Evolutionary conservation across 2,888 invertebrate genomes (phyloP).

Genomic region (Acronicta aceris): DNA sequence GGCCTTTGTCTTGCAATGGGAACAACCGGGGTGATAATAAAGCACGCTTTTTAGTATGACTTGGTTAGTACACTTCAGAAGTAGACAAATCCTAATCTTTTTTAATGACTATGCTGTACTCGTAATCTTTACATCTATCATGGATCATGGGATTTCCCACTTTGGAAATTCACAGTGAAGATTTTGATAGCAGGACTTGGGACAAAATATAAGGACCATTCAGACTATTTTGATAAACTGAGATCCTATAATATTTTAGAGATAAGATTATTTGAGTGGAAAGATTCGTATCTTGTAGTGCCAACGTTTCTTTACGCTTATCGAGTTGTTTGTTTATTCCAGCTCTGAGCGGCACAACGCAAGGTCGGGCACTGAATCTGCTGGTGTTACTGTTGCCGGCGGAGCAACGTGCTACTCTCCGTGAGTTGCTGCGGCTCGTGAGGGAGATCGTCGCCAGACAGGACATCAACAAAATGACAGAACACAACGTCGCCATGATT

Average conservation of each 20-base stretch:
- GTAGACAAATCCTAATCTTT: no score
- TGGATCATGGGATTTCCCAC: background rate
- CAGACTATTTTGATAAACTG: no score
- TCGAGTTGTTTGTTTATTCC: constrained; percentile 55
- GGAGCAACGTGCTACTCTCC: constrained; percentile 95
- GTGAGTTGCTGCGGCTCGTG: constrained; percentile 94
- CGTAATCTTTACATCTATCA: background rate
- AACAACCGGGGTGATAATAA: no score
- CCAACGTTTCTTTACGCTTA: background rate
- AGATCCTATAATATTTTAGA: background rate
- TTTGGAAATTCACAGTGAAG: background rate
- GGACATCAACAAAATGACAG: constrained; percentile 95
- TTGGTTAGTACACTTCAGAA: no score
- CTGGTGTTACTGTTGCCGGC: constrained; percentile 95
- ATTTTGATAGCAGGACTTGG: background rate
- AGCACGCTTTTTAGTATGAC: no score
- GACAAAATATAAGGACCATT: background rate
- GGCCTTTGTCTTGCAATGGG: no score
- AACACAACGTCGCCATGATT: constrained; percentile 98
- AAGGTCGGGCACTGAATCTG: constrained; percentile 92
- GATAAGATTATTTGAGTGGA: background rate
- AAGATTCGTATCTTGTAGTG: background rate
- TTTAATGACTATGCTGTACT: background rate
- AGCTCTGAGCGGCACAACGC: constrained; percentile 90
- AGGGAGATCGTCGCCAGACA: constrained; percentile 92